These are phyloP conservation scores for Gallinago jamesoni DNA, from an alignment of 2,113 vertebrate species.

Conservation along the genomic window DNA sequence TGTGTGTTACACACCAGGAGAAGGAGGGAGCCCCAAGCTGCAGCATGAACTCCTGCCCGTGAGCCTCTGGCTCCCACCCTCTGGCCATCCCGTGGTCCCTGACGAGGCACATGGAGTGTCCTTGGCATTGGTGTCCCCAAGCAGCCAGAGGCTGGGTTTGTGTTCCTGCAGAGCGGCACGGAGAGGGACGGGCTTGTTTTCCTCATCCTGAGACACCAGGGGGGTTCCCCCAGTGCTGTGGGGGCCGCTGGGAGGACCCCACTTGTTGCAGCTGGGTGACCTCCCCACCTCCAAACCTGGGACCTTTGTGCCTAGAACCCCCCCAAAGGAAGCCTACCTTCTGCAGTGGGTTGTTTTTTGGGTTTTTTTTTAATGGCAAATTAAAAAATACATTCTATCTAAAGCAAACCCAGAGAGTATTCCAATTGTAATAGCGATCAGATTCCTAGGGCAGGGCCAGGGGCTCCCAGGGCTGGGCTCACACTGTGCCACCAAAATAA, in stretches of 20 bases:
- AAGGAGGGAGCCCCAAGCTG: not conserved
- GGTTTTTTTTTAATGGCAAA: not conserved
- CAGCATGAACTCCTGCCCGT: not conserved
- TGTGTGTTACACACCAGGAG: rapidly evolving
- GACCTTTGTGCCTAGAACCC: not conserved
- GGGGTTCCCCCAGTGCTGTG: not conserved
- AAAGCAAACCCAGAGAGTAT: not conserved
- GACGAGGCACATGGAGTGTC: rapidly evolving
- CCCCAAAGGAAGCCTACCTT: not conserved
- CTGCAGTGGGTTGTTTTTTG: rapidly evolving
- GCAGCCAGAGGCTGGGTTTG: rapidly evolving
- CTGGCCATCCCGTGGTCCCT: not conserved
- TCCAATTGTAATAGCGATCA: not conserved
- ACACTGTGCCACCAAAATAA: not conserved
- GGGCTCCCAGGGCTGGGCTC: not conserved
- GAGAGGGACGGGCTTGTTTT: not conserved
- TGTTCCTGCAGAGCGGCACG: rapidly evolving
- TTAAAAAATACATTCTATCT: not conserved
- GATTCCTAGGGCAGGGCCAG: not conserved
- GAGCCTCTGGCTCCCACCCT: not conserved
- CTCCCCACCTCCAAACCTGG: not conserved
- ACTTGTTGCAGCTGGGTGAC: rapidly evolving
- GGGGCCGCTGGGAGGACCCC: not conserved
- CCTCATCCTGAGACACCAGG: not conserved
- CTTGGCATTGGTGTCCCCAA: not conserved